A percentile compares a stretch with the other conserved stretches of the same genome.
These are phyloP conservation scores for Candidula unifasciata DNA, from an alignment of 2,888 invertebrate genomes.

Conservation along the genomic window DNA sequence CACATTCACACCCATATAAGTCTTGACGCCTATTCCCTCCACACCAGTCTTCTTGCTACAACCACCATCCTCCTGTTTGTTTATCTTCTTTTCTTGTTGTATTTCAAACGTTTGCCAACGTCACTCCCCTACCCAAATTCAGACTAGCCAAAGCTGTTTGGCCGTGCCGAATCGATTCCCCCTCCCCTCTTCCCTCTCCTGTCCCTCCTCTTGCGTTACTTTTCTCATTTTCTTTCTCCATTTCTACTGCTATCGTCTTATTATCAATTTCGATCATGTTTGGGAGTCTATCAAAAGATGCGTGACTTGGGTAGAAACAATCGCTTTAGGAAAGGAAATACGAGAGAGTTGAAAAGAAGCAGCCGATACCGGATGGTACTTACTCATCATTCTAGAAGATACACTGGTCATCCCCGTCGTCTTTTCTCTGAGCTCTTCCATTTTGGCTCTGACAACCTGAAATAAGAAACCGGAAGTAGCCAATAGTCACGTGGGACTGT, in stretches of 20 bases:
- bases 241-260: neutral
- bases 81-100: too few species aligned
- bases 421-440: slow-evolving; percentile 18
- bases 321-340: neutral
- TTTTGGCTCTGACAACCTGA: slow-evolving; percentile 30
- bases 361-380: slow-evolving; percentile 14
- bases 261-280: slow-evolving; percentile 42
- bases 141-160: too few species aligned
- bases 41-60: too few species aligned
- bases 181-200: too few species aligned
- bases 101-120: too few species aligned
- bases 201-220: slow-evolving; percentile 3
- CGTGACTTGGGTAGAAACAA: slow-evolving; percentile 37
- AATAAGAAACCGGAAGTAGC: slow-evolving; percentile 22
- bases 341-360: neutral
- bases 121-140: too few species aligned
- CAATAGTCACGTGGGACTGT: slow-evolving; percentile 26
- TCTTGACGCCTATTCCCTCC: too few species aligned
- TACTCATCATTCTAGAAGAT: slow-evolving; percentile 25
- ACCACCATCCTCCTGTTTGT: too few species aligned
- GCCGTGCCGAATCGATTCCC: too few species aligned
- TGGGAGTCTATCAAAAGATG: slow-evolving; percentile 4
- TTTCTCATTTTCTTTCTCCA: neutral
- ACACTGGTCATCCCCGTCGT: slow-evolving; percentile 30
- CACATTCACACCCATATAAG: too few species aligned